Evolutionary conservation across 2,888 invertebrate genomes (phyloP).

Genomic region (Tetrapedia diversipes): DNA sequence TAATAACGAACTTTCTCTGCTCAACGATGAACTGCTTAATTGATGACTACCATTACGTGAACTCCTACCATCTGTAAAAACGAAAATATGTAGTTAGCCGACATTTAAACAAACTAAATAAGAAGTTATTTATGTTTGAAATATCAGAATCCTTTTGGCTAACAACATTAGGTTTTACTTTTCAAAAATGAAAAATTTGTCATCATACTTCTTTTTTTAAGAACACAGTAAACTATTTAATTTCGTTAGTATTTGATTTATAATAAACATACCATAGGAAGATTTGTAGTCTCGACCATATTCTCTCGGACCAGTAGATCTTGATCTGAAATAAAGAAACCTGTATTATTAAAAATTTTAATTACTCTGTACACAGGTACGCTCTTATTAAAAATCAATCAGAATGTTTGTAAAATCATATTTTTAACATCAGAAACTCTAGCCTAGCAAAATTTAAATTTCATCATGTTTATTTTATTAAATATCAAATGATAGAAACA

Average conservation of each 20-base stretch:
- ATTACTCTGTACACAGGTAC: not conserved
- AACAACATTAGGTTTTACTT: slow-evolving; percentile 74
- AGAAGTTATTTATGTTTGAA: slow-evolving; percentile 14
- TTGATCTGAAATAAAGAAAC: slow-evolving; percentile 71
- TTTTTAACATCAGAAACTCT: slow-evolving; percentile 77
- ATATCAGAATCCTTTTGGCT: slow-evolving; percentile 77
- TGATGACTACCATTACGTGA: slow-evolving; percentile 86
- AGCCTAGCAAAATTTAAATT: slow-evolving; percentile 69
- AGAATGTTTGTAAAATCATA: slow-evolving; percentile 58
- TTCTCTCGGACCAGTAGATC: slow-evolving; percentile 79
- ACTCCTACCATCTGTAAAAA: slow-evolving; percentile 82
- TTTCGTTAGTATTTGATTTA: not conserved
- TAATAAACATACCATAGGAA: slow-evolving; percentile 74
- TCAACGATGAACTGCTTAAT: slow-evolving; percentile 74
- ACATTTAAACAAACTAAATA: not conserved
- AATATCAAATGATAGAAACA: not conserved
- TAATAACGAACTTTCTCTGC: slow-evolving; percentile 75
- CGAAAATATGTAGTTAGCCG: slow-evolving; percentile 10
- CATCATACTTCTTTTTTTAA: slow-evolving; percentile 66
- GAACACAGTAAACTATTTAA: not conserved
- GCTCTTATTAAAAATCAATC: slow-evolving; percentile 9
- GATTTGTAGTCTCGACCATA: slow-evolving; percentile 78
- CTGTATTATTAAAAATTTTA: slow-evolving; percentile 3
- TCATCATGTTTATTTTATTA: slow-evolving; percentile 59
- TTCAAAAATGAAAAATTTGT: slow-evolving; percentile 71